phyloP scores from a whole-genome alignment of 2,797 vertebrate species.

The Gymnodraco acuticeps region DNA sequence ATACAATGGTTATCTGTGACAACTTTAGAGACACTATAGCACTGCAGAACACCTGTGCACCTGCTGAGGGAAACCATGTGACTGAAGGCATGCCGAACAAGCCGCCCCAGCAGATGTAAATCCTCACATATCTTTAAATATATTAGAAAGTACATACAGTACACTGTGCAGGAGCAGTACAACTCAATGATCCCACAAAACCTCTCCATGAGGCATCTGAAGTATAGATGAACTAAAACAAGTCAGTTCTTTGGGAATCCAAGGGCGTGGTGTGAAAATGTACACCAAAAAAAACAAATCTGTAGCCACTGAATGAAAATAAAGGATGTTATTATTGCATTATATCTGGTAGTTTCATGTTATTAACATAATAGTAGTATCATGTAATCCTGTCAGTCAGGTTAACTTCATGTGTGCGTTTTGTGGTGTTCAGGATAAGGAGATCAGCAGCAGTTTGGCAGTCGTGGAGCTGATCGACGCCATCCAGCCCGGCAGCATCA shows the following conservation, averaged over 20 bases:
- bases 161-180: neutral
- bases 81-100: conserved; percentile 52
- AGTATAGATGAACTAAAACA: neutral
- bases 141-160: neutral
- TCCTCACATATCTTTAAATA: neutral
- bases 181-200: too few species aligned
- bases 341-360: neutral
- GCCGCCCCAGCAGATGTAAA: conserved; percentile 12
- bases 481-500: conserved; percentile 94
- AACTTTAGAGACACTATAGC: neutral
- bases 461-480: conserved; percentile 97
- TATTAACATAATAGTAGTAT: neutral
- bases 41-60: conserved; percentile 44
- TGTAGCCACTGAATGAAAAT: too few species aligned
- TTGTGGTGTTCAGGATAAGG: conserved; percentile 88
- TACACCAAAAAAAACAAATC: neutral
- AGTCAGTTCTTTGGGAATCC: neutral
- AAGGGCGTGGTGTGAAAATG: neutral
- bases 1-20: too few species aligned
- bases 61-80: conserved; percentile 44
- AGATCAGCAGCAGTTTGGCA: conserved; percentile 94
- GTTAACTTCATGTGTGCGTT: conserved; percentile 4
- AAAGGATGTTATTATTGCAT: neutral
- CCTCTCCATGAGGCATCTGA: neutral
- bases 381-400: neutral